phyloP scores from a whole-genome alignment of 37 sponge, comb jelly and placozoan genomes.

The Geodia barretti region DNA sequence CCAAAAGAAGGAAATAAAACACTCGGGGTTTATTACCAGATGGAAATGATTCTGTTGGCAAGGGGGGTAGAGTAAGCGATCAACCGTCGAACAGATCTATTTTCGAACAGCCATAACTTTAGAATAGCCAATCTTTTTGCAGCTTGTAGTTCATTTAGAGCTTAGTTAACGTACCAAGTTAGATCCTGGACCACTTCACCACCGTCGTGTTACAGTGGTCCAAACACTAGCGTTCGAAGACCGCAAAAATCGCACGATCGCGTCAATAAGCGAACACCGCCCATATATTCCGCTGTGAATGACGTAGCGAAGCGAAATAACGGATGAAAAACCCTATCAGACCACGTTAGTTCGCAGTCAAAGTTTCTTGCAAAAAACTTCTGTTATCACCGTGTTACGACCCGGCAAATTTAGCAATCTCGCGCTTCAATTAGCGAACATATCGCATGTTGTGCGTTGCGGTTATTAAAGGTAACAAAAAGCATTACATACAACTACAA shows the following conservation, averaged over 20 bases:
- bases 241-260: not conserved
- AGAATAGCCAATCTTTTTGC: too few species aligned
- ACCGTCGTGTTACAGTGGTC: too few species aligned
- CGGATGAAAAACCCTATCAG: not conserved
- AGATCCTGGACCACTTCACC: too few species aligned
- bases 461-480: not conserved
- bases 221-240: not conserved
- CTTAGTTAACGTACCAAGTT: too few species aligned
- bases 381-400: not conserved
- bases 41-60: too few species aligned
- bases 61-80: too few species aligned
- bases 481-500: not conserved
- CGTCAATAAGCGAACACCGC: not conserved
- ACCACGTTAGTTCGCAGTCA: not conserved
- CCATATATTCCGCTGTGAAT: not conserved
- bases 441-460: not conserved
- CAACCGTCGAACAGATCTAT: too few species aligned
- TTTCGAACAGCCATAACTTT: too few species aligned
- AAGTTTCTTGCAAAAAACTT: not conserved
- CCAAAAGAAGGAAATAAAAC: too few species aligned
- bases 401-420: not conserved
- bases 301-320: not conserved
- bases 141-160: too few species aligned
- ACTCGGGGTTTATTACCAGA: too few species aligned
- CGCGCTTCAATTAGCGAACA: not conserved